phyloP scores from a whole-genome alignment of 2,888 invertebrate species.

The Xestia c-nigrum region DNA sequence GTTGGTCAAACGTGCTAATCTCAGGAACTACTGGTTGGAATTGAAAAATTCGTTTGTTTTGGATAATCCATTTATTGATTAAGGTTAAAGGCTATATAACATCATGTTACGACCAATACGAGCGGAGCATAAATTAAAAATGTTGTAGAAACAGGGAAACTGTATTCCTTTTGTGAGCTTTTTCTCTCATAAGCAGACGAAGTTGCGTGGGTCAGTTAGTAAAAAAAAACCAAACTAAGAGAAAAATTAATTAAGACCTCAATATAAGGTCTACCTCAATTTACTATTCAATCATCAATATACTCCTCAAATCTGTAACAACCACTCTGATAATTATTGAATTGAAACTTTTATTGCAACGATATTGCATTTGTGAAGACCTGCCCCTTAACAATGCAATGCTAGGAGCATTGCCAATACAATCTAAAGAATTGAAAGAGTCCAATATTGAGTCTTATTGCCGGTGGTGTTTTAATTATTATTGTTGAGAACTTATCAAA shows the following conservation, averaged over 20 bases:
- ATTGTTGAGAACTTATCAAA: slow-evolving; percentile 26
- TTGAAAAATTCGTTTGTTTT: no score
- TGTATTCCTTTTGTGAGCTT: no score
- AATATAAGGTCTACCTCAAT: background rate
- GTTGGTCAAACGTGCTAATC: no score
- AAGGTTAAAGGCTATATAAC: no score
- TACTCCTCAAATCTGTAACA: background rate
- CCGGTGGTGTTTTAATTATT: slow-evolving; percentile 43
- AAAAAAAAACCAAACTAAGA: background rate
- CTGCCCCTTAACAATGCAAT: slow-evolving; percentile 55
- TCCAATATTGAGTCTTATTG: slow-evolving; percentile 56
- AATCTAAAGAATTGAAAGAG: slow-evolving; percentile 60
- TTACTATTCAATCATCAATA: background rate
- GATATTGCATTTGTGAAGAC: background rate
- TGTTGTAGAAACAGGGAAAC: no score
- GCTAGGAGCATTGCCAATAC: slow-evolving; percentile 63
- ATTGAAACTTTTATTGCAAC: background rate
- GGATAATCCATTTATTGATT: no score
- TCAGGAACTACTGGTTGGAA: no score
- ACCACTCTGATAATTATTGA: background rate
- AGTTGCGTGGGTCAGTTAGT: no score
- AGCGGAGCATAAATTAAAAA: no score
- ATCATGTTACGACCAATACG: no score
- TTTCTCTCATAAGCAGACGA: no score
- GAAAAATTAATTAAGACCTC: background rate